These are phyloP conservation scores for Loxodonta africana DNA, from an alignment of 2,113 vertebrate species.

Conservation along the genomic window DNA sequence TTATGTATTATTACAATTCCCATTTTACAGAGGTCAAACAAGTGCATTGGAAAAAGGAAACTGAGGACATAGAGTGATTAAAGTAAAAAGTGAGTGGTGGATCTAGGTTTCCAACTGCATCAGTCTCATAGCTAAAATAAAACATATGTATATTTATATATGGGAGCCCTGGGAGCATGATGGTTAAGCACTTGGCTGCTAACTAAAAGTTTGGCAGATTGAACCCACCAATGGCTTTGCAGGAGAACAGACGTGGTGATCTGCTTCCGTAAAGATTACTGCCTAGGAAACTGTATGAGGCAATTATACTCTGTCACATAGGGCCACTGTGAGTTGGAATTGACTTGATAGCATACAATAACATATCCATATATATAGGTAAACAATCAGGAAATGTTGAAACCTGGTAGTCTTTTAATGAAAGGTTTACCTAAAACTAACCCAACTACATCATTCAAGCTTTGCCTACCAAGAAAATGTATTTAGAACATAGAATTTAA, in stretches of 20 bases:
- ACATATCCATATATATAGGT: background rate
- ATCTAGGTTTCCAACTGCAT: background rate
- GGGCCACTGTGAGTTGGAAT: background rate
- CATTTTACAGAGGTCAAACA: background rate
- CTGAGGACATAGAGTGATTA: background rate
- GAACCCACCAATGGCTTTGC: background rate
- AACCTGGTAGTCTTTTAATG: background rate
- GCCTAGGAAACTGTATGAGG: background rate
- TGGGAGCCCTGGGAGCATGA: background rate
- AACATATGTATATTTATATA: background rate
- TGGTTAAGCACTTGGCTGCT: background rate
- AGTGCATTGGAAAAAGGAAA: background rate
- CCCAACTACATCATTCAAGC: background rate
- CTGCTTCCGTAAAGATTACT: background rate
- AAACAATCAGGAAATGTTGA: background rate
- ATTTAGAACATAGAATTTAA: constrained; percentile 12
- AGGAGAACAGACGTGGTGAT: background rate
- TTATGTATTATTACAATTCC: background rate
- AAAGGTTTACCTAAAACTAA: background rate
- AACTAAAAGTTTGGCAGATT: background rate
- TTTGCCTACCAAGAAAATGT: background rate
- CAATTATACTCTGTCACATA: too few species aligned
- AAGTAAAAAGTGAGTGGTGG: background rate
- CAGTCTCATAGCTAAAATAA: constrained; percentile 18
- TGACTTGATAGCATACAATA: background rate